These are phyloP conservation scores for Hormaphis cornu DNA, from an alignment of 1,140 invertebrate genomes.

Conservation along the genomic window DNA sequence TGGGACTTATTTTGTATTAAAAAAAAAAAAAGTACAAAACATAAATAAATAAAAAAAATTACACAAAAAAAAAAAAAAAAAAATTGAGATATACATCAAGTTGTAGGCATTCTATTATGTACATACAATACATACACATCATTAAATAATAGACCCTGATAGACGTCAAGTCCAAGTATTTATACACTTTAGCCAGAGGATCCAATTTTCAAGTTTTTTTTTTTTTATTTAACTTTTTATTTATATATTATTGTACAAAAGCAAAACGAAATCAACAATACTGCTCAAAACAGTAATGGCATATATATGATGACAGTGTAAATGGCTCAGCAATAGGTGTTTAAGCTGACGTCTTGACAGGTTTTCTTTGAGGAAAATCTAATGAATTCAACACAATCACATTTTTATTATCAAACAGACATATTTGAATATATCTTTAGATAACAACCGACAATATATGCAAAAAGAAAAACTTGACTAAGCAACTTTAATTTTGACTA, in stretches of 20 bases:
- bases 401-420: constrained; percentile 3
- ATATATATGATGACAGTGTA: constrained; percentile 29
- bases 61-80: constrained; percentile 31
- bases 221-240: constrained; percentile 33
- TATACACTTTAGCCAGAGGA: constrained; percentile 30
- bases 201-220: constrained; percentile 30
- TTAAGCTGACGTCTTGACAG: constrained; percentile 30
- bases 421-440: neutral
- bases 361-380: constrained; percentile 30
- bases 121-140: constrained; percentile 32
- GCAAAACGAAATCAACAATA: constrained; percentile 33
- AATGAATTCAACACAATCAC: constrained; percentile 19
- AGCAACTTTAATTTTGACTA: too few species aligned
- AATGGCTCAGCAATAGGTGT: constrained; percentile 23
- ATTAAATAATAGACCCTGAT: constrained; percentile 30
- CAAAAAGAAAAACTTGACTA: too few species aligned
- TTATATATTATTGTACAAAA: constrained; percentile 32
- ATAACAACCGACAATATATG: neutral
- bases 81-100: constrained; percentile 29
- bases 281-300: constrained; percentile 28
- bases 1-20: constrained; percentile 33
- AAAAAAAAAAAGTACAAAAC: constrained; percentile 31
- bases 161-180: constrained; percentile 28
- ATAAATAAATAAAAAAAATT: constrained; percentile 33
- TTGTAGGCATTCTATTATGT: constrained; percentile 32